phyloP scores from a whole-genome alignment of 2,888 invertebrate species.

The Chalcis sispes region DNA sequence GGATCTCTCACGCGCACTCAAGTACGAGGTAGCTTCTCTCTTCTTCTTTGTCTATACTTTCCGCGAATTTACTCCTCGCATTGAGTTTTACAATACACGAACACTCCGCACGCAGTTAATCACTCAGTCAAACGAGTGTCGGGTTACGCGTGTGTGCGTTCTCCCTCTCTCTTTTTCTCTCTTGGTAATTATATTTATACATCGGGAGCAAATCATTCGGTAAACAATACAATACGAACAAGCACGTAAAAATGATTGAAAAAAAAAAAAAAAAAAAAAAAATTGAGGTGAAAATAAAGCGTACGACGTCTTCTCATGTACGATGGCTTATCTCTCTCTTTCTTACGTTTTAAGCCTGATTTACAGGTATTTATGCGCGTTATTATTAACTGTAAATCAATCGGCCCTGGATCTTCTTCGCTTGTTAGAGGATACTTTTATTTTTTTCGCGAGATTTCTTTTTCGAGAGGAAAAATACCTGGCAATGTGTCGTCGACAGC shows the following conservation, averaged over 20 bases:
- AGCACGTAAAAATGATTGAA: neutral
- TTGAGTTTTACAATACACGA: too few species aligned
- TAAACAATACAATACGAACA: constrained; percentile 67
- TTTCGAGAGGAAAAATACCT: constrained; percentile 46
- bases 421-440: constrained; percentile 27
- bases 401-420: constrained; percentile 44
- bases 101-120: too few species aligned
- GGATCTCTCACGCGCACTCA: too few species aligned
- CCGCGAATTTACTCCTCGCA: too few species aligned
- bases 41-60: constrained; percentile 6
- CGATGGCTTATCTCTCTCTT: constrained; percentile 68
- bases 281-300: constrained; percentile 22
- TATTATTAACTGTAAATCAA: constrained; percentile 64
- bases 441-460: neutral
- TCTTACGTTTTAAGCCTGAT: constrained; percentile 69
- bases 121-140: too few species aligned
- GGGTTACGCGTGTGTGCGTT: too few species aligned
- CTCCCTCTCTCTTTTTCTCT: constrained; percentile 51
- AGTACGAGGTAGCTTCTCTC: constrained; percentile 63
- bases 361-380: constrained; percentile 70
- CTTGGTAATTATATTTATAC: constrained; percentile 7
- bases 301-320: too few species aligned
- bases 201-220: constrained; percentile 65
- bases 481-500: neutral
- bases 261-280: constrained; percentile 11